Conservation (phyloP, 2,113 vertebrate species). For the Leucoraja erinaceus region DNA sequence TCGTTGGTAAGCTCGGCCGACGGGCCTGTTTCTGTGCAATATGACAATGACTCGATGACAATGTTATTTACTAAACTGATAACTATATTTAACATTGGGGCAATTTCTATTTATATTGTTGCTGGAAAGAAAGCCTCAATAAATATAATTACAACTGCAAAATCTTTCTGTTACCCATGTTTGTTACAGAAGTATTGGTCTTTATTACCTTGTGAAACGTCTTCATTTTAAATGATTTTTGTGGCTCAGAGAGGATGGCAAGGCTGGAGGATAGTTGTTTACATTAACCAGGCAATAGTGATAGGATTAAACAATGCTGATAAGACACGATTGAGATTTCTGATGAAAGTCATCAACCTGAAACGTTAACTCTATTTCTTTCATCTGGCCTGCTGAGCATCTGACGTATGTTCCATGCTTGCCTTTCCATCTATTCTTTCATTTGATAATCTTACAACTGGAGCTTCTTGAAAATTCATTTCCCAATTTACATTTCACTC, state of each 20-base stretch:
- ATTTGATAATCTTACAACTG: neutral
- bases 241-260: neutral
- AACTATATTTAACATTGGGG: neutral
- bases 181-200: neutral
- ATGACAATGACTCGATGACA: too few species aligned
- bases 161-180: neutral
- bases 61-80: neutral
- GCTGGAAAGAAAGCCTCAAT: neutral
- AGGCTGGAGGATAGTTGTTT: neutral
- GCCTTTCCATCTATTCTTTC: neutral
- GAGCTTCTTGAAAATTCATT: neutral
- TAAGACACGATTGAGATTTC: neutral
- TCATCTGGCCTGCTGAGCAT: neutral
- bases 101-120: neutral
- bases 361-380: too few species aligned
- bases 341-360: too few species aligned
- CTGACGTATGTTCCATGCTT: neutral
- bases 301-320: neutral
- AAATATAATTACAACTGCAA: neutral
- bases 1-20: too few species aligned
- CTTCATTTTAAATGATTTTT: too few species aligned
- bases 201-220: neutral
- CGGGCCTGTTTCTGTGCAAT: too few species aligned
- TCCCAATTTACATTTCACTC: neutral
- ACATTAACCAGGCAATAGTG: neutral